phyloP scores from a whole-genome alignment of 2,113 vertebrate species.

The Callospermophilus lateralis region DNA sequence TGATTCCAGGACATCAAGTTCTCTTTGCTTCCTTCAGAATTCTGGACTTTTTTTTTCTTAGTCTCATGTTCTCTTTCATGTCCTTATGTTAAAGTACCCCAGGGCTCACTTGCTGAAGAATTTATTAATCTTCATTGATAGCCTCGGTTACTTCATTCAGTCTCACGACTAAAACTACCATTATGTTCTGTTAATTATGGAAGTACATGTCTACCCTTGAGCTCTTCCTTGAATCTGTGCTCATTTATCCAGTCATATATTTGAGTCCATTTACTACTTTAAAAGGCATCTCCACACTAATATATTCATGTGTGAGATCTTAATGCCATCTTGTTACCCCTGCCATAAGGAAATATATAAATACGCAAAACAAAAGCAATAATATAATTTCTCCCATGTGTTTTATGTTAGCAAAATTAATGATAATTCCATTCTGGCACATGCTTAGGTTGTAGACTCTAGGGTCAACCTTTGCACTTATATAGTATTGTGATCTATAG shows the following conservation, averaged over 20 bases:
- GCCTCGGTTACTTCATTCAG: not conserved
- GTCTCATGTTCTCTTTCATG: not conserved
- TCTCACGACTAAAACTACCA: not conserved
- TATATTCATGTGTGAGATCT: not conserved
- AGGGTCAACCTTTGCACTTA: not conserved
- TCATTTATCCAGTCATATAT: not conserved
- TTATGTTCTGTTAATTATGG: not conserved
- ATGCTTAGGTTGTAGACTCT: not conserved
- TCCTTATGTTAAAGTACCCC: not conserved
- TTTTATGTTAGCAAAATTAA: not conserved
- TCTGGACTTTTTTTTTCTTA: not conserved
- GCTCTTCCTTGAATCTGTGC: not conserved
- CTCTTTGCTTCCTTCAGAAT: not conserved
- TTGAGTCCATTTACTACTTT: not conserved
- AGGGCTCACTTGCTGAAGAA: not conserved
- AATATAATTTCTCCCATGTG: not conserved
- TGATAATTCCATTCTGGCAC: not conserved
- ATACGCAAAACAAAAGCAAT: not conserved
- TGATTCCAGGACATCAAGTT: not conserved
- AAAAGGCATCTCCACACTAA: not conserved
- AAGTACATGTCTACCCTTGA: not conserved
- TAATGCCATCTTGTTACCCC: not conserved
- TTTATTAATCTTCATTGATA: not conserved
- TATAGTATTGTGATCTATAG: not conserved
- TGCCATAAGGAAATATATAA: not conserved